Conservation (phyloP, 2,888 invertebrate species). For the Tinea pellionella region DNA sequence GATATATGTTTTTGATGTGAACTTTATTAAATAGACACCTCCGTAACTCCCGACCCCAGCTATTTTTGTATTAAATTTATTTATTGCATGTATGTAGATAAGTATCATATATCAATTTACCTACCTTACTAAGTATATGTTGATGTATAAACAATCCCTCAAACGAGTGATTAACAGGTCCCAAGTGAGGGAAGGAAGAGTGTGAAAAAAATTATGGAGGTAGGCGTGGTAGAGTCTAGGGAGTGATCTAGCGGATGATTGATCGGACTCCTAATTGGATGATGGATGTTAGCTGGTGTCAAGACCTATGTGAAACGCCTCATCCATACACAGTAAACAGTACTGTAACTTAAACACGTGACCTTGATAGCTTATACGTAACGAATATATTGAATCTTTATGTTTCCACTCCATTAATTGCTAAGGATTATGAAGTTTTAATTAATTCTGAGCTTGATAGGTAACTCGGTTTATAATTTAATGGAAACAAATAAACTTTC, state of each 20-base stretch:
- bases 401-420: not conserved
- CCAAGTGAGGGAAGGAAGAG: constrained; percentile 34
- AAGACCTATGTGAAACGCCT: constrained; percentile 13
- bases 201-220: constrained; percentile 55
- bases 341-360: not conserved
- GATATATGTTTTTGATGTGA: constrained; percentile 3
- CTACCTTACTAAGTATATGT: not conserved
- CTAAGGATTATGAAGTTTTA: constrained; percentile 3
- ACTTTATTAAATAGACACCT: constrained; percentile 19
- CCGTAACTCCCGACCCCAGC: not conserved
- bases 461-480: constrained; percentile 6
- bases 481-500: constrained; percentile 4
- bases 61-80: too few relatives aligned
- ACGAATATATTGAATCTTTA: not conserved
- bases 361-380: not conserved
- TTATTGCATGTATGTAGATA: too few relatives aligned
- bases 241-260: constrained; percentile 74
- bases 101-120: not conserved
- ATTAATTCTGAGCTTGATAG: constrained; percentile 4
- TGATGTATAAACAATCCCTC: constrained; percentile 24
- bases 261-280: constrained; percentile 81
- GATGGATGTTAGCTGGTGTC: constrained; percentile 71
- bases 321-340: not conserved
- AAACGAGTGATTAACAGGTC: constrained; percentile 59
- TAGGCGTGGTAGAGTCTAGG: constrained; percentile 34